Evolutionary conservation across 2,113 vertebrate genomes (phyloP).

Genomic region (Loxodonta africana): DNA sequence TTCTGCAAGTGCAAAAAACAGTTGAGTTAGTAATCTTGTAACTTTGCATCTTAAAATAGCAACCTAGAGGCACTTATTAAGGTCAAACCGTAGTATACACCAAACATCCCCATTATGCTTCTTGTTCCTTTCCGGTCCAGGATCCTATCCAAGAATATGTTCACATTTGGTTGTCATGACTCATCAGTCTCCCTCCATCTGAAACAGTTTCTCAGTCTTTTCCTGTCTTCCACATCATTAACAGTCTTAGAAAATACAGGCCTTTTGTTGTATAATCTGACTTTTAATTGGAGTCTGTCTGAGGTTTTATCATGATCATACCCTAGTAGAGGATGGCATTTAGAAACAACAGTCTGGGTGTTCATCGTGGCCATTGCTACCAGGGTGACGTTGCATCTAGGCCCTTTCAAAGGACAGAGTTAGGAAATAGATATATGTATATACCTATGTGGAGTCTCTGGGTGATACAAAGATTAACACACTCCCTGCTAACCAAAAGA

Average conservation of each 20-base stretch:
- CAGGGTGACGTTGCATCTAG: not conserved
- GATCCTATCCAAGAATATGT: not conserved
- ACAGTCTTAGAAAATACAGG: not conserved
- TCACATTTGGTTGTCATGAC: not conserved
- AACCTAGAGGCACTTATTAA: not conserved
- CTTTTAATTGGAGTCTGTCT: not conserved
- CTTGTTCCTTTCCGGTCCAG: slow-evolving; percentile 4
- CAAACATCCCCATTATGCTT: not conserved
- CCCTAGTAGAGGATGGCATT: not conserved
- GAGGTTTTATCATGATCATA: not conserved
- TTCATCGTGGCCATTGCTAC: not conserved
- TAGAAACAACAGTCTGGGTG: not conserved
- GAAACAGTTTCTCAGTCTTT: not conserved
- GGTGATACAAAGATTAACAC: not conserved
- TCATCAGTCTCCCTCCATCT: slow-evolving; percentile 23
- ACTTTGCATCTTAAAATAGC: slow-evolving; percentile 19
- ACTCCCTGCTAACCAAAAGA: too few species aligned
- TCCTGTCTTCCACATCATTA: not conserved
- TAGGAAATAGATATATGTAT: not conserved
- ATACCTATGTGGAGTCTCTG: not conserved
- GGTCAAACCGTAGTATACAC: not conserved
- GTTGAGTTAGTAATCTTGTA: not conserved
- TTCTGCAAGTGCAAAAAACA: slow-evolving; percentile 30
- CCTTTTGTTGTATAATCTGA: not conserved
- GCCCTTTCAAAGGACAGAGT: not conserved